Evolutionary conservation across 2,888 invertebrate species (phyloP), one percentile per base, ranked within the genome.

Genomic region (Rhamnusium bicolor): DNA sequence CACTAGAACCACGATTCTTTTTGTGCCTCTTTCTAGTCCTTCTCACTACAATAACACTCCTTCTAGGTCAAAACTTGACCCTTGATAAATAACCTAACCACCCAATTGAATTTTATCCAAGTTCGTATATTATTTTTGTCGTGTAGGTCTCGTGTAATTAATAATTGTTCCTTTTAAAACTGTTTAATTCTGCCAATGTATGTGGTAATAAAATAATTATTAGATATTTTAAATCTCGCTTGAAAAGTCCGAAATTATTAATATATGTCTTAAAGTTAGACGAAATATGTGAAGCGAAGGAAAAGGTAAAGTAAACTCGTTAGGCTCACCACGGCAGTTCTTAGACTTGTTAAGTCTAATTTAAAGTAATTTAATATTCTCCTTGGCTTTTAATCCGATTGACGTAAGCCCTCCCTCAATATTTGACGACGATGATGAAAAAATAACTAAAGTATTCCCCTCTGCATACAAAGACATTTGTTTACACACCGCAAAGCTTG

Each of bases 281-380:
- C 16, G 12, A 58, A 16, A 0, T 8, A 58, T 58, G 32, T 58
- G 32, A 29, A 58, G 58, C 10, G 29, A 32, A 29, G 58, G 29
- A n/a, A 32, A 12, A 32, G 58, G 21, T 58, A 58, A 14, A 32
- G 18, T 58, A 29, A 24, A 27, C 14, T 14, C 58, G 32, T 58
- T 32, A 2, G 16, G 58, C 1, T 58, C 24, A 27, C 32, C 58
- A 14, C 32, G 29, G 29, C 58, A 14, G 6, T n/a, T 58, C 29
- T 58, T n/a, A 8, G 29, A 18, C 32, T 32, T 18, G 16, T 29
- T 58, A 32, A 58, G 16, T 29, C 18, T 32, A 32, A 58, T 58
- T 58, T 58, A 58, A 58, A 1, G 29, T 58, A 29, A 58, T 32
- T 58, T 32, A 58, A 58, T 58, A 58, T 58, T 58, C 58, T 32